Evolutionary conservation across 2,797 vertebrate species (phyloP).

Genomic region (Brachyrhaphis roseni): DNA sequence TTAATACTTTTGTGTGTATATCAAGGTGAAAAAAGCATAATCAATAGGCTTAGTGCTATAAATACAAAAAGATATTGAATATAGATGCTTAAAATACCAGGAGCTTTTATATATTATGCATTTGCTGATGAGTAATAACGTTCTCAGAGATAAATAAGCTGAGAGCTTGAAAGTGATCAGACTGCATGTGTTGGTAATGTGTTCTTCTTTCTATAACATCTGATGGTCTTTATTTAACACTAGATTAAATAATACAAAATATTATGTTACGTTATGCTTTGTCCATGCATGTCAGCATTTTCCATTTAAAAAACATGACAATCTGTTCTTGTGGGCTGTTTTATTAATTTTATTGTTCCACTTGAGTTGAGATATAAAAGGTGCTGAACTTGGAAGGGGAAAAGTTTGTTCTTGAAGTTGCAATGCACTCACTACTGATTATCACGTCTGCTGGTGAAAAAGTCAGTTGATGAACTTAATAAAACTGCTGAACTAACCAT

Average conservation of each 20-base stretch:
- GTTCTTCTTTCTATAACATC: not conserved
- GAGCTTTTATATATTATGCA: not conserved
- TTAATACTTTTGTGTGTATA: not conserved
- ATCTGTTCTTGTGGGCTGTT: not conserved
- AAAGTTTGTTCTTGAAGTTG: not conserved
- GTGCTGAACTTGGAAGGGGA: not conserved
- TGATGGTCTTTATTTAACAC: not conserved
- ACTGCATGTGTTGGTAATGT: not conserved
- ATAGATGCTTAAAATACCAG: not conserved
- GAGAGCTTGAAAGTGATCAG: not conserved
- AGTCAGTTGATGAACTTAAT: slow-evolving; percentile 15
- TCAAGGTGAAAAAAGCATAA: not conserved
- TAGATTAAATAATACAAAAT: not conserved
- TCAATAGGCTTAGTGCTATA: not conserved
- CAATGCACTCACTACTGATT: not conserved
- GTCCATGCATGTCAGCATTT: not conserved
- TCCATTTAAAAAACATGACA: not conserved
- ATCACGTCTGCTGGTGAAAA: not conserved
- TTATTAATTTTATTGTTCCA: not conserved
- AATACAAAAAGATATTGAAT: not conserved
- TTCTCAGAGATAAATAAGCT: not conserved
- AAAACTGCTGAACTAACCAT: slow-evolving; percentile 5
- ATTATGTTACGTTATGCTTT: not conserved
- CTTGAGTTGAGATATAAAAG: not conserved
- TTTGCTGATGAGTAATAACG: not conserved